Evolutionary conservation across 2,888 invertebrate species (phyloP), one percentile per base, ranked within the genome.

Genomic region (Anarsia innoxiella): DNA sequence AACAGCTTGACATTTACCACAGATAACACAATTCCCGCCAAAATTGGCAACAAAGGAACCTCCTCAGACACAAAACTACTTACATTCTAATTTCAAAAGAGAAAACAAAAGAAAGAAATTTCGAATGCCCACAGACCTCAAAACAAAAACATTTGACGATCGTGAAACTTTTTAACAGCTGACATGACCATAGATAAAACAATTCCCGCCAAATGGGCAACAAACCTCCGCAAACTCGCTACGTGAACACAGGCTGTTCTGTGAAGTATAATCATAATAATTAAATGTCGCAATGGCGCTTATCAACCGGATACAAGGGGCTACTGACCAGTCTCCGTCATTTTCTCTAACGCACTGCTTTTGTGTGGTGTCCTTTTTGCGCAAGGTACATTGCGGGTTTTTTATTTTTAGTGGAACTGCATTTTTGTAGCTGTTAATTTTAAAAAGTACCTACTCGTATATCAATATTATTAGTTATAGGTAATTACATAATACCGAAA

Each of bases 241-340:
- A n/a, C n/a, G n/a, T n/a, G n/a, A n/a, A n/a, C n/a, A 59, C 53
- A 52, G 41, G 45, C 41, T 46, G 45, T 75, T 74, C 70, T 64
- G 62, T 69, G 72, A 71, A 73, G 60, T 64, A 66, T 76, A 69
- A 77, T 71, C 68, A 70, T 76, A 72, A 77, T 79, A 76, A 79
- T 78, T 77, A 77, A 75, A 68, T 67, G 66, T 66, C 60, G 66
- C 68, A 66, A 56, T 65, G 59, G 48, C 49, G 40, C 61, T 71
- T 77, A 77, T 76, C 77, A 71, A 55, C 51, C 52, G 61, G 62
- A 61, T 59, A 63, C 51, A 53, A 49, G 49, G 59, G 64, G 66
- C 71, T 67, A 68, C 72, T 66, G 70, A 66, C 69, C 55, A 61
- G 44, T 42, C 45, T 43, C 51, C 49, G 49, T 58, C 52, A 59